phyloP scores from a whole-genome alignment of 2,888 invertebrate species.

The Philhelius pedissequus region DNA sequence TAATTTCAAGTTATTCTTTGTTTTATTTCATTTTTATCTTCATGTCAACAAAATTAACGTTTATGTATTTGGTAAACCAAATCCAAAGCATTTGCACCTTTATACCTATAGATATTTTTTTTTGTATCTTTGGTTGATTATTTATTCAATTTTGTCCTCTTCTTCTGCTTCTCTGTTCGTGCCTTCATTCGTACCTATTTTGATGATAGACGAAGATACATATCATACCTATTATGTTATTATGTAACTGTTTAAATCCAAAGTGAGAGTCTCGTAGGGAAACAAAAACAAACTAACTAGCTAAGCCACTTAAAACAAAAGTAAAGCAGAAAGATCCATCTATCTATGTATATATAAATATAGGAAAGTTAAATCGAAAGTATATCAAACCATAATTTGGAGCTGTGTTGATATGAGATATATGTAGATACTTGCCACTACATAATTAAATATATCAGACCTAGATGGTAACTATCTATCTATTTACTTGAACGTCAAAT shows the following conservation, averaged over 20 bases:
- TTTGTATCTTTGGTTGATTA: constrained; percentile 5
- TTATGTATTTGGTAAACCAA: not conserved
- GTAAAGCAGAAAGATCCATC: constrained; percentile 5
- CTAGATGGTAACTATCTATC: not conserved
- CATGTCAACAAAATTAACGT: constrained; percentile 24
- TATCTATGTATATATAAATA: constrained; percentile 1
- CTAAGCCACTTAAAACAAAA: no score
- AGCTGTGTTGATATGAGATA: not conserved
- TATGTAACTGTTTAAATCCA: constrained; percentile 46
- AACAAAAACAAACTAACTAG: not conserved
- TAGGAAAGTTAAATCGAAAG: constrained; percentile 32
- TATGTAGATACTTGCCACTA: not conserved
- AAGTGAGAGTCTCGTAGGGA: constrained; percentile 57
- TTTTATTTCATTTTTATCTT: constrained; percentile 9
- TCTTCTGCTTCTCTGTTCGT: not conserved
- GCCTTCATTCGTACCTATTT: not conserved
- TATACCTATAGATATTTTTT: not conserved
- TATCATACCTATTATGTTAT: constrained; percentile 2
- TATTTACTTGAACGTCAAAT: not conserved
- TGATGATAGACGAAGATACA: not conserved
- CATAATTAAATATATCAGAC: not conserved
- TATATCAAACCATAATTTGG: not conserved
- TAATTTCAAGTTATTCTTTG: constrained; percentile 70
- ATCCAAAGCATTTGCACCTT: not conserved
- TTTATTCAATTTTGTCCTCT: constrained; percentile 31